Base-by-base conservation (phyloP, 2,888 invertebrate species). In the Coecobrya sp. region DNA sequence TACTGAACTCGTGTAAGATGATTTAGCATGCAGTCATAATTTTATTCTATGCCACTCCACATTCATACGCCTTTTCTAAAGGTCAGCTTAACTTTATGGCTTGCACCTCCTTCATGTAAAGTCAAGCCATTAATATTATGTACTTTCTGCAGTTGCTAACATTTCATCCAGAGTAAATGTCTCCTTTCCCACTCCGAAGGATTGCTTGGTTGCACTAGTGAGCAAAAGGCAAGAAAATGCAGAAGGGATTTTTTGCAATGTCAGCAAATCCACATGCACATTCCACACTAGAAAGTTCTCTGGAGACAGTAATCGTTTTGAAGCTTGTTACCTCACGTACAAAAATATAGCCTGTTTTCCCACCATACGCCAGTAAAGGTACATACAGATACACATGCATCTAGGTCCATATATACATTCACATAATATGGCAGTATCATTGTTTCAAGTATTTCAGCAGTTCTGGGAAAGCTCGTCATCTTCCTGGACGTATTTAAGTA, bases 221-320 rank as follows among this genome's bases (percentile, higher is more conserved):
- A 10, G 27, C 8, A 7, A 16, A 65, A n/a, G 68, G 0, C 30
- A 22, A 30, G 68, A 68, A 0, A 59, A 84, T 84, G 62, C 30
- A 84, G 25, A 59, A 76, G 25, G 49, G 52, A 36, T 70, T 79
- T 79, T 79, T 36, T 79, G 79, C 79, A 79, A n/a, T 79, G 49
- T 68, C 68, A 68, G 68, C 68, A 30, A 16, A 11, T 30, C n/a
- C n/a, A 68, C 68, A 68, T 13, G 27, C 68, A 30, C 62, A 13
- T 76, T n/a, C 22, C 45, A 42, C 4, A 76, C 11, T 10, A 30
- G 13, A 79, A 52, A 25, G 52, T 79, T 82, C 82, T 62, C 82
- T 5, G 36, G 42, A 55, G 59, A 55, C 16, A 59, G 30, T 27
- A 68, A 36, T 62, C 25, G 59, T 8, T 36, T 62, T 30, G 59